Conservation (phyloP, 2,797 vertebrate genomes). For the Peromyscus aztecus region DNA sequence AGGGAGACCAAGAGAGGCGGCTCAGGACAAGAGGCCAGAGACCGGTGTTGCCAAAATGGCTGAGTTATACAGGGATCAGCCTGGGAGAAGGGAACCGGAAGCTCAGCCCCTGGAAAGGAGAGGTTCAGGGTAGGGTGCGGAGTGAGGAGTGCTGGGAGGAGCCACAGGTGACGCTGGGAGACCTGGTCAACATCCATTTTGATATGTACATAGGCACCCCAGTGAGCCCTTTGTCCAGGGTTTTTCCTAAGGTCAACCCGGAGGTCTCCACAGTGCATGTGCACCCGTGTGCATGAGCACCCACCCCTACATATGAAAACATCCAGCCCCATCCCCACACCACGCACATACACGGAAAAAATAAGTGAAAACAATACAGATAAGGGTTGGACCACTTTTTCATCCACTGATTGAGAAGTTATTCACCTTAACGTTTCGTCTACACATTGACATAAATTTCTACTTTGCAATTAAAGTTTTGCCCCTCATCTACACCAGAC, state of each 20-base stretch:
- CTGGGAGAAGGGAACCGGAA: not conserved
- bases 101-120: not conserved
- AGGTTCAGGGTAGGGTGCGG: not conserved
- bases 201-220: not conserved
- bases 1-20: not conserved
- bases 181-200: not conserved
- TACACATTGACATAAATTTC: not conserved
- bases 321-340: not conserved
- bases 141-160: not conserved
- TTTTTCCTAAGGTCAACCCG: not conserved
- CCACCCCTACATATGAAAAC: not conserved
- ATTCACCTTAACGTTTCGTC: not conserved
- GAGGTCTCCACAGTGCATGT: not conserved
- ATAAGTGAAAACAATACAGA: not conserved
- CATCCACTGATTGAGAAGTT: slow-evolving; percentile 14
- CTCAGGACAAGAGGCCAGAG: not conserved
- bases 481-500: slow-evolving; percentile 30
- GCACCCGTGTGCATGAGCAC: not conserved
- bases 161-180: not conserved
- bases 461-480: slow-evolving; percentile 31
- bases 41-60: not conserved
- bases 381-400: not conserved
- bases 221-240: not conserved
- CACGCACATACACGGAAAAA: not conserved
- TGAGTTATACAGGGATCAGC: not conserved